Conservation (phyloP, 2,113 vertebrate genomes). For the Nannospalax galili region DNA sequence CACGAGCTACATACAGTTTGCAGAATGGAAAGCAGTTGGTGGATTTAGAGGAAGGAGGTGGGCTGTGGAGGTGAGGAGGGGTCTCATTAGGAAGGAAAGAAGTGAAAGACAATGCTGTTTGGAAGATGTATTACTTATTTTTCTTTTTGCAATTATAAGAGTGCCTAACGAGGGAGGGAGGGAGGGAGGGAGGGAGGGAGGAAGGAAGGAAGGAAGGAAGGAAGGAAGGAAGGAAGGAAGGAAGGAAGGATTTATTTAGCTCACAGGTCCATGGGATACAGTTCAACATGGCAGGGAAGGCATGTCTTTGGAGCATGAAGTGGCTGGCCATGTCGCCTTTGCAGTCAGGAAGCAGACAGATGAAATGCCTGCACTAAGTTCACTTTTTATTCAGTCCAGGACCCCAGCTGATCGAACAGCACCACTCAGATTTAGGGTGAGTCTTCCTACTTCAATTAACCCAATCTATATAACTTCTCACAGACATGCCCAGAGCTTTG, state of each 20-base stretch:
- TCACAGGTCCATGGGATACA: neutral
- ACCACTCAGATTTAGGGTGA: neutral
- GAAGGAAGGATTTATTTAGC: neutral
- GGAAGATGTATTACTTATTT: neutral
- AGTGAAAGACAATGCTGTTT: neutral
- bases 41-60: neutral
- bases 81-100: too few species aligned
- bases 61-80: too few species aligned
- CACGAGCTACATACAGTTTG: fast-evolving
- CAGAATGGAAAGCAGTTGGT: neutral
- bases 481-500: neutral
- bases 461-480: neutral
- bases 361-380: too few species aligned
- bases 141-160: neutral
- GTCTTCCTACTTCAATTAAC: neutral
- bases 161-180: neutral
- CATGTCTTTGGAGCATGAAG: fast-evolving
- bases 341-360: neutral
- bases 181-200: too few species aligned
- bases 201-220: neutral
- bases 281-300: neutral
- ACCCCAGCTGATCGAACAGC: neutral
- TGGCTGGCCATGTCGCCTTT: neutral
- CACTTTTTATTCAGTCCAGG: neutral
- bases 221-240: too few species aligned